Percentiles rank a stretch among this genome's conserved stretches.
Evolutionary conservation across 1,140 invertebrate species (phyloP).

Genomic region (Hycleus phaleratus): DNA sequence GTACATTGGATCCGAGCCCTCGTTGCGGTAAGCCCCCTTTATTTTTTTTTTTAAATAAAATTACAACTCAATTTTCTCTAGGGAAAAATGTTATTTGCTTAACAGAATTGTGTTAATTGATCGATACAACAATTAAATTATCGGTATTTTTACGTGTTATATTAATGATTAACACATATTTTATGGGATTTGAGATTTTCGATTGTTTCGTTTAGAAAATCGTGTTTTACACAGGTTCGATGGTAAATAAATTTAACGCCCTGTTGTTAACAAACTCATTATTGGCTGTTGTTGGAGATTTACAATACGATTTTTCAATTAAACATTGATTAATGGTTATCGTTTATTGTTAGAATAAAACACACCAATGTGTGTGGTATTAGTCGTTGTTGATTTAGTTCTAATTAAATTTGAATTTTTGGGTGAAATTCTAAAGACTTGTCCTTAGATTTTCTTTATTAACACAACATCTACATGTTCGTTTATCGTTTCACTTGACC

Average conservation of each 20-base stretch:
- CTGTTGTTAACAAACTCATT: neutral
- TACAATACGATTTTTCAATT: no score
- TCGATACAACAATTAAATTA: neutral
- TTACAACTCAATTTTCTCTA: neutral
- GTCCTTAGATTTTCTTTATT: no score
- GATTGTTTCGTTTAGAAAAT: neutral
- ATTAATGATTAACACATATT: neutral
- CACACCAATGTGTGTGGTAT: no score
- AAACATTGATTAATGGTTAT: no score
- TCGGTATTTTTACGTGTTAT: neutral
- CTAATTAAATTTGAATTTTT: no score
- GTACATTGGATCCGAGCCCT: conserved; percentile 36
- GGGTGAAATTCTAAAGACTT: no score
- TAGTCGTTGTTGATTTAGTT: no score
- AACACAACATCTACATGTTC: no score
- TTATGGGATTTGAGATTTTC: neutral
- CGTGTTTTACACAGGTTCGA: neutral
- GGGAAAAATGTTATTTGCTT: neutral
- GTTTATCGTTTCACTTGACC: no score
- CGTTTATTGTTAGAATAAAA: no score
- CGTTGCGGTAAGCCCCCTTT: conserved; percentile 37
- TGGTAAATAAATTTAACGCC: neutral
- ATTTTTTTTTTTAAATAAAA: neutral
- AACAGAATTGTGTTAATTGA: neutral
- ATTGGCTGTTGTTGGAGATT: neutral